Evolutionary conservation across 2,888 invertebrate species (phyloP).

Genomic region (Malthinus flaveolus): DNA sequence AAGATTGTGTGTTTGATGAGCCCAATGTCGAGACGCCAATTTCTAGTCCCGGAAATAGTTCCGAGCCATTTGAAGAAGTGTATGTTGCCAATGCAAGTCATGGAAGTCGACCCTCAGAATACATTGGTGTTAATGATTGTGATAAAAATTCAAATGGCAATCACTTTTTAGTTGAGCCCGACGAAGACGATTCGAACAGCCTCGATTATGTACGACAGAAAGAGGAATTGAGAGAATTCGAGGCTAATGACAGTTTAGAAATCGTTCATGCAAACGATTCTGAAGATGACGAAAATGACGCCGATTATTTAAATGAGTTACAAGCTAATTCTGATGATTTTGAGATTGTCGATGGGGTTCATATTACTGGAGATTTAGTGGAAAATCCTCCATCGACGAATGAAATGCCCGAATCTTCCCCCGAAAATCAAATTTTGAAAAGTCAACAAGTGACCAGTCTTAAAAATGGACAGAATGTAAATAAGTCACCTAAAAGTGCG

Average conservation of each 20-base stretch:
- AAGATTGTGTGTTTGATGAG: not conserved
- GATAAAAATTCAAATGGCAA: not conserved
- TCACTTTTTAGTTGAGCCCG: not conserved
- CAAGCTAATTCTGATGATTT: constrained; percentile 36
- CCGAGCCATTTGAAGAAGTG: not conserved
- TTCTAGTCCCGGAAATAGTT: not conserved
- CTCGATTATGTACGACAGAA: too few relatives aligned
- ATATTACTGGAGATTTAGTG: constrained; percentile 40
- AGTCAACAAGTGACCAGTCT: constrained; percentile 9
- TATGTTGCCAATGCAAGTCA: not conserved
- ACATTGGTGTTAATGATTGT: not conserved
- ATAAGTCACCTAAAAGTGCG: not conserved
- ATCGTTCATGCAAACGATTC: not conserved
- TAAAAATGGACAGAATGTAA: too few relatives aligned
- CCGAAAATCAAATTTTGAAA: constrained; percentile 12
- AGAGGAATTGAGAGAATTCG: not conserved
- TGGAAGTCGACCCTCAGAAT: not conserved
- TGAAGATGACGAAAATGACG: constrained; percentile 8
- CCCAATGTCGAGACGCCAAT: not conserved
- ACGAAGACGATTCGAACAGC: not conserved
- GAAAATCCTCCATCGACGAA: constrained; percentile 11
- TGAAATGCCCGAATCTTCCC: constrained; percentile 10
- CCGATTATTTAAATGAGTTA: constrained; percentile 9
- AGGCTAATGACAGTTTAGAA: not conserved
- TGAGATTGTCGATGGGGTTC: constrained; percentile 45